These are phyloP conservation scores for Pseudochromis fuscus DNA, from an alignment of 2,797 vertebrate genomes.

Conservation along the genomic window DNA sequence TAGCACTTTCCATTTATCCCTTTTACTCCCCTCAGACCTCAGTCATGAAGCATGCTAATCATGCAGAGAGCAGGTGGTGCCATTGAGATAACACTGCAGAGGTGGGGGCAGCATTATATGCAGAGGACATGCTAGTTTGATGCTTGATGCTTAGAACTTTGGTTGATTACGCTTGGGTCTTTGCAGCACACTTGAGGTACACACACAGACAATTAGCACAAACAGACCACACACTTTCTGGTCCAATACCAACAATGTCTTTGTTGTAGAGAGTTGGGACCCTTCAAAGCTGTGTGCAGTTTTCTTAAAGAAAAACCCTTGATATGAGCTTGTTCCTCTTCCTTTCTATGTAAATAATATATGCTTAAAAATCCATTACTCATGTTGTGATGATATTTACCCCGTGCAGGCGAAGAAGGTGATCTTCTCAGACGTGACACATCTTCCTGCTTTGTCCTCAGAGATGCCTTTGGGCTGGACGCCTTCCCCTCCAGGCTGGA, in stretches of 20 bases:
- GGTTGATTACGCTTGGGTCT: conserved; percentile 47
- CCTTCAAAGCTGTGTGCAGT: conserved; percentile 14
- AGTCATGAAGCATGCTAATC: conserved; percentile 62
- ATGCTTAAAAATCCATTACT: conserved; percentile 36
- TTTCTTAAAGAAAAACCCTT: conserved; percentile 9
- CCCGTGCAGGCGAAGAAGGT: conserved; percentile 63
- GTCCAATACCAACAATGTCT: conserved; percentile 9
- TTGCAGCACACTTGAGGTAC: conserved; percentile 16
- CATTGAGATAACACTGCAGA: conserved; percentile 64
- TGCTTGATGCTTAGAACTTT: conserved; percentile 49
- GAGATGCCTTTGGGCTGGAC: conserved; percentile 54
- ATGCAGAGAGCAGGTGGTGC: conserved; percentile 64
- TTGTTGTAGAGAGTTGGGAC: neutral
- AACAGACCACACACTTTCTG: conserved; percentile 13
- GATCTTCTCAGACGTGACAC: conserved; percentile 71
- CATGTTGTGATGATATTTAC: conserved; percentile 62
- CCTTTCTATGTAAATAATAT: conserved; percentile 17
- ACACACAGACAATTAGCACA: conserved; percentile 20
- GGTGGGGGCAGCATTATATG: conserved; percentile 36
- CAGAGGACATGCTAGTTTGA: conserved; percentile 38
- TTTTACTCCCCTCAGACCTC: conserved; percentile 49
- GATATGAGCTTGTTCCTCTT: neutral
- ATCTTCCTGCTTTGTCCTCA: conserved; percentile 67
- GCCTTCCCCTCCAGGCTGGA: conserved; percentile 74
- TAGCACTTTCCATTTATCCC: conserved; percentile 41